Evolutionary conservation across 2,113 vertebrate species (phyloP), one percentile per base, ranked within the genome.

Genomic region (Hipposideros armiger): DNA sequence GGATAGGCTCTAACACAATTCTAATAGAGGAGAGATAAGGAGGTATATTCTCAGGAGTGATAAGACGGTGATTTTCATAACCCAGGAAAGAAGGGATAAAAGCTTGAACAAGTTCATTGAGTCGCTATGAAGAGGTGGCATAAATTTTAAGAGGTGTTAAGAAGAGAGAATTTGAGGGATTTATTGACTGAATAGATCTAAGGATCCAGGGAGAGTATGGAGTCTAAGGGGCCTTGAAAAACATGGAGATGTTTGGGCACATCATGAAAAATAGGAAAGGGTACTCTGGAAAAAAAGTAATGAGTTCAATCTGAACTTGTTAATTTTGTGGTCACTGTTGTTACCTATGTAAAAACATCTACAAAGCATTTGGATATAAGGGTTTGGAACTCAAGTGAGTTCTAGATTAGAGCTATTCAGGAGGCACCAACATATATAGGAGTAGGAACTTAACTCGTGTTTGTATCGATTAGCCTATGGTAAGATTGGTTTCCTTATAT

Each of bases 141-240:
- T 22, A 1, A 60, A 47, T 74, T 66, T 81, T 69, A 54, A 90
- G 36, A 62, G 64, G 0, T 66, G 17, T 42, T 80, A 67, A 45
- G 16, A 19, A 89, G 26, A 62, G 24, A 45, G 7, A 47, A 26
- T 60, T 8, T 77, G 45, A 7, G n/a, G 26, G 16, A 47, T 24
- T 81, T 64, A 66, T 47, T 64, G 64, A 19, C 36, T 52, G 13
- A 77, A 30, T 73, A 47, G 32, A 26, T 52, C 11, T 50, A 47
- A 36, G n/a, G 2, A 81, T 7, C 14, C 3, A 74, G 26, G 7
- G 2, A 8, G 0, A 66, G 6, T 1, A n/a, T 50, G 16, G 11
- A 58, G 2, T 72, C 9, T 14, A n/a, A 85, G 24, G 45, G 30
- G 24, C 26, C 11, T 14, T 32, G 56, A 86, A 69, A 56, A 78